These are phyloP conservation scores for Podargus strigoides DNA, from an alignment of 2,797 vertebrate species.

Conservation along the genomic window DNA sequence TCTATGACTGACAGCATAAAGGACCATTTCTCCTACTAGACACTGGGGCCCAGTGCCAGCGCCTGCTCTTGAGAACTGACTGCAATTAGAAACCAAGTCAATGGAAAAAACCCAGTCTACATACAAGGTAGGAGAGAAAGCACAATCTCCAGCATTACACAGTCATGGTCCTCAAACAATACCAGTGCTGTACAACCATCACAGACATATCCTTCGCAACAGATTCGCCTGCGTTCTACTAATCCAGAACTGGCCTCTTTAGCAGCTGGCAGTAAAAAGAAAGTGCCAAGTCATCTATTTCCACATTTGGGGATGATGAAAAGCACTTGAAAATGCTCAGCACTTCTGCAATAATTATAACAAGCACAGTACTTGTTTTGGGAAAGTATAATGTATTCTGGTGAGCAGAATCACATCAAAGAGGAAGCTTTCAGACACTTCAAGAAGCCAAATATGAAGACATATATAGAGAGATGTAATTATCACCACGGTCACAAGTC, in stretches of 20 bases:
- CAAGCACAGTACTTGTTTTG: slow-evolving; percentile 48
- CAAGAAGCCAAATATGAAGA: slow-evolving; percentile 47
- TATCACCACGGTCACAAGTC: slow-evolving; percentile 32
- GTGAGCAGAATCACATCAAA: slow-evolving; percentile 46
- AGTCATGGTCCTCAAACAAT: background rate
- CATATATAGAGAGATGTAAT: slow-evolving; percentile 38
- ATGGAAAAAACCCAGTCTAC: background rate
- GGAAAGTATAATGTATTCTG: slow-evolving; percentile 57
- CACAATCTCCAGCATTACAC: background rate
- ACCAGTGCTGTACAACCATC: background rate
- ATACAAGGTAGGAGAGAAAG: background rate
- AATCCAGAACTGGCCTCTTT: slow-evolving; percentile 60
- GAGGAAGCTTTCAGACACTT: slow-evolving; percentile 50
- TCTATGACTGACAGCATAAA: background rate
- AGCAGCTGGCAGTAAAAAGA: slow-evolving; percentile 60
- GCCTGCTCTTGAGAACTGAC: background rate
- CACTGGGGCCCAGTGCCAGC: background rate
- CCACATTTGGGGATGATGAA: slow-evolving; percentile 64
- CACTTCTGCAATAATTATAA: slow-evolving; percentile 62
- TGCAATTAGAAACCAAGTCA: background rate
- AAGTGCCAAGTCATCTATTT: slow-evolving; percentile 61
- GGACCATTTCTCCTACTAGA: background rate
- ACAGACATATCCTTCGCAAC: background rate
- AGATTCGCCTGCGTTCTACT: background rate
- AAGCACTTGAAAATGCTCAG: slow-evolving; percentile 55